Evolutionary conservation across 1,140 invertebrate species (phyloP).

Genomic region (Odontomachus brunneus): DNA sequence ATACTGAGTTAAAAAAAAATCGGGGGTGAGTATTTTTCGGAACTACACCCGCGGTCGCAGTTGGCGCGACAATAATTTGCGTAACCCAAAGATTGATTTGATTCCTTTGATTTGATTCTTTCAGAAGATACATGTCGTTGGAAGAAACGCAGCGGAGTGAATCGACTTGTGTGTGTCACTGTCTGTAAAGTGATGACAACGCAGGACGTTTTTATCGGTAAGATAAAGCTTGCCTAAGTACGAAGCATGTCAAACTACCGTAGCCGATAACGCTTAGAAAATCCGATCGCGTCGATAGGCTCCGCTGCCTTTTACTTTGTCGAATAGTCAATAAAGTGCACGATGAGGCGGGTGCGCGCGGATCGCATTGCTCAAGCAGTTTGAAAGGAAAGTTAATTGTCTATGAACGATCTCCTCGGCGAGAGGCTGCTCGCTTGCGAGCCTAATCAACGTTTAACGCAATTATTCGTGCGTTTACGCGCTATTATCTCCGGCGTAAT

Average conservation of each 20-base stretch:
- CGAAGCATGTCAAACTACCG: background rate
- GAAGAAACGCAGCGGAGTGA: too few relatives aligned
- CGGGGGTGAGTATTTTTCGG: too few relatives aligned
- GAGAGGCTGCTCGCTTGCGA: constrained; percentile 1
- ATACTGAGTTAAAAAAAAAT: too few relatives aligned
- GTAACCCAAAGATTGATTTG: too few relatives aligned
- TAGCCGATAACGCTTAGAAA: background rate
- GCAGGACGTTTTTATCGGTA: constrained; percentile 3
- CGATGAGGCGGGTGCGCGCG: constrained; percentile 2
- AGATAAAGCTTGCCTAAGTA: background rate
- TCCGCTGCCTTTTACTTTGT: background rate
- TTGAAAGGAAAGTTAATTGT: constrained; percentile 53
- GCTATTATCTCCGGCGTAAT: constrained; percentile 22
- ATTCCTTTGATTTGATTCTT: too few relatives aligned
- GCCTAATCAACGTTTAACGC: constrained; percentile 42
- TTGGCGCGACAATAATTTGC: background rate
- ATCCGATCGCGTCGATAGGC: constrained; percentile 9
- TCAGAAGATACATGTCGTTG: too few relatives aligned
- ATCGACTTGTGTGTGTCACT: background rate
- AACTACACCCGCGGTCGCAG: too few relatives aligned
- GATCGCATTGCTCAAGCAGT: constrained; percentile 19
- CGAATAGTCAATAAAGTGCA: constrained; percentile 20
- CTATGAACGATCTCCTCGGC: constrained; percentile 34
- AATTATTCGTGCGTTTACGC: constrained; percentile 29
- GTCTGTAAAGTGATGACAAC: constrained; percentile 3